Conservation (phyloP, 2,113 vertebrate genomes). For the Raja brachyura region DNA sequence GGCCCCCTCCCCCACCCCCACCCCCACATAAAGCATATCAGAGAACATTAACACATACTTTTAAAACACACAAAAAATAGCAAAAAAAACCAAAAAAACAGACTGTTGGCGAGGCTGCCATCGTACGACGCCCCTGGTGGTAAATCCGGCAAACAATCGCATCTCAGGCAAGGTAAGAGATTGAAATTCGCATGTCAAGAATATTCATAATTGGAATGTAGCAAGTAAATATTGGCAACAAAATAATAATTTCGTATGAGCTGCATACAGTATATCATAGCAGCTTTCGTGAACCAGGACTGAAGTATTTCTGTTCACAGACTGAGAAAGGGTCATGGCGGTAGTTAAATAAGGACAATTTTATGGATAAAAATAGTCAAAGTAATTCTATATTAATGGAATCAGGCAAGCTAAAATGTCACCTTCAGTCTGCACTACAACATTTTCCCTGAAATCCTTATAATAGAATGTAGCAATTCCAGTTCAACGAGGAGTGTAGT, state of each 20-base stretch:
- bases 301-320: neutral
- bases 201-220: neutral
- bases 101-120: too few species aligned
- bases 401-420: conserved; percentile 28
- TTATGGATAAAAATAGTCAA: neutral
- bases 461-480: neutral
- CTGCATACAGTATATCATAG: neutral
- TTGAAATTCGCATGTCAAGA: neutral
- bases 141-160: too few species aligned
- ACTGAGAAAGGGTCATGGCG: neutral
- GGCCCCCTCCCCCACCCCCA: too few species aligned
- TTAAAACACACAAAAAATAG: too few species aligned
- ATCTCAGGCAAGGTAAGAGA: too few species aligned
- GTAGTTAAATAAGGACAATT: conserved; percentile 5
- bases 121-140: too few species aligned
- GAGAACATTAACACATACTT: too few species aligned
- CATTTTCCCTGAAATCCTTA: neutral
- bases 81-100: too few species aligned
- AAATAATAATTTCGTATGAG: neutral
- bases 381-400: neutral
- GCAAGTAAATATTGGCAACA: neutral
- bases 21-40: too few species aligned
- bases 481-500: neutral
- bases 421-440: conserved; percentile 1
- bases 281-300: neutral